Evolutionary conservation across 2,888 invertebrate species (phyloP).

Genomic region (Drosophila pseudotalamancana): DNA sequence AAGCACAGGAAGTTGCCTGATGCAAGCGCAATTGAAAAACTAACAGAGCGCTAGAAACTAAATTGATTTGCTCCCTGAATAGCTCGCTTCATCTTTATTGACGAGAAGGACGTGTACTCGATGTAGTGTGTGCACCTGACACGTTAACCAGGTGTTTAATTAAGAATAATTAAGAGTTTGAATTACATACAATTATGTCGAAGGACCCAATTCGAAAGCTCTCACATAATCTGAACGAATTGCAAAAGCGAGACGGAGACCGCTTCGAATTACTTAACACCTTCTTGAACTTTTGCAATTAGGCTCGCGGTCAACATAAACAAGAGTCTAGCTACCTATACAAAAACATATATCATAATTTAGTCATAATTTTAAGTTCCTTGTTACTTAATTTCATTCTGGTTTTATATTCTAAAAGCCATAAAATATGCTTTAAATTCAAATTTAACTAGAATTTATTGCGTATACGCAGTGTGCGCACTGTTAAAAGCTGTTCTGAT

Average conservation of each 20-base stretch:
- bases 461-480: conserved; percentile 37
- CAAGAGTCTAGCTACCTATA: not conserved
- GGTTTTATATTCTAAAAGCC: not conserved
- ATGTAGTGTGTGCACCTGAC: too few species aligned
- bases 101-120: not conserved
- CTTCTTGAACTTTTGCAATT: not conserved
- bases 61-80: conserved; percentile 13
- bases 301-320: not conserved
- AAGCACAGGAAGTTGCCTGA: conserved; percentile 22
- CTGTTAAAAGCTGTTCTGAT: conserved; percentile 1
- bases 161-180: not conserved
- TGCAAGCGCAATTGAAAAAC: conserved; percentile 25
- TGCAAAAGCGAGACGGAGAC: not conserved
- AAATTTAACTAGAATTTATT: conserved; percentile 14
- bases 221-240: not conserved
- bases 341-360: conserved; percentile 2
- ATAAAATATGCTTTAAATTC: conserved; percentile 15
- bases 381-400: not conserved
- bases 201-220: not conserved
- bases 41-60: conserved; percentile 6
- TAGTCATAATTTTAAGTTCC: conserved; percentile 1
- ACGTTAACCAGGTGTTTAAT: not conserved
- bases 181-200: not conserved
- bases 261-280: not conserved
- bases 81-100: not conserved